Base-by-base conservation (phyloP, 2,888 invertebrate genomes). In the Campoletis raptor region DNA sequence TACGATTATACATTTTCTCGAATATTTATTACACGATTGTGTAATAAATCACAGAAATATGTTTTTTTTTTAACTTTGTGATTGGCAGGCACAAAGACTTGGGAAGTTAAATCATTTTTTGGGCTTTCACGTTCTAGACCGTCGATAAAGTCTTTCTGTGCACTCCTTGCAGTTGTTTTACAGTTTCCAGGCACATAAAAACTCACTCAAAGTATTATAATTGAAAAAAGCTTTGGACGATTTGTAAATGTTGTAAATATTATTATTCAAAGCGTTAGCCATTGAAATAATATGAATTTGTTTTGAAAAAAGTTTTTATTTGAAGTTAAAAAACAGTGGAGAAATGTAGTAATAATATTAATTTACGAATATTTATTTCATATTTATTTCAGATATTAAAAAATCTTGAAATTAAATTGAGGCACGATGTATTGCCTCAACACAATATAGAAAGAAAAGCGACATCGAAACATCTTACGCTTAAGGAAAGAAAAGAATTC, bases 381-480 rank as follows among this genome's bases (percentile, higher is more conserved):
- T 69, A 12, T 36, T 67, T 79, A 81, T 79, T 90, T 9, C 64
- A 94, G 93, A 85, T 88, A 87, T 80, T 93, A 21, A 21, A 45
- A 8, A 8, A 85, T 6, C 66, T 94, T 24, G 5, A 24, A 12
- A 85, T 94, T 72, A 42, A 84, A 48, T 37, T 93, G 45, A 86
- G 64, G 7, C 91, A 93, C 70, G 9, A 90, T 21, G 90, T 92
- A 36, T 91, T 90, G 6, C 88, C 86, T 0, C 94, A 94, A 87
- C 94, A 94, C 85, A 82, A 83, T 76, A 80, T 93, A 48, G 92
- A 92, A 83, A 67, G 8, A 30, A 77, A 79, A 21, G 90, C 91
- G 15, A 91, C 92, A 15, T 83, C 90, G 12, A 89, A 88, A 30
- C 36, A 85, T 40, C 89, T 90, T 21, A 88, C 85, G 0, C 42